Base-by-base conservation (phyloP, 30 jellyfish, hydroid and myxozoan genomes). In the Sanderia malayensis region DNA sequence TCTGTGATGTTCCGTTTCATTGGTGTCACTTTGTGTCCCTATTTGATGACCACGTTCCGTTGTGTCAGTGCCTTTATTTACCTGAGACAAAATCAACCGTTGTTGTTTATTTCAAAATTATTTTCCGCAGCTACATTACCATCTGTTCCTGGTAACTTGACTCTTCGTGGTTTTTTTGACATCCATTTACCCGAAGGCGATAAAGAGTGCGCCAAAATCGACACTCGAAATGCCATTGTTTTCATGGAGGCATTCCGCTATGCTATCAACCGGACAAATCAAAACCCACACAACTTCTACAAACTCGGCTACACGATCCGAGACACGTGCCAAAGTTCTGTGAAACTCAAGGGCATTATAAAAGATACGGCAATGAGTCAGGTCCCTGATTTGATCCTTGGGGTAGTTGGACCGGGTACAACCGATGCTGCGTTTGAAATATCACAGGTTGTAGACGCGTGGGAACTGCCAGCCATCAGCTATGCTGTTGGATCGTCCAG, bases 211-310 rank as follows among this genome's bases (percentile, higher is more conserved):
- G 95, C 89, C 21, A 73, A 63, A 28, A 44, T 84, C 15, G 82
- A 73, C 60, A 62, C 82, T 9, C 89, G 74, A 41, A 74, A 73
- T 34, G 95, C 79, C 19, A 46, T 73, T 17, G 19, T 68, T 17
- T 52, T 57, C 72, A 46, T 73, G 37, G 95, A 84, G 41, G 95
- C 95, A 7, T 67, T 84, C 37, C 84, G 95, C 22, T 84, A 73
- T 34, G 95, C 95, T 0, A 32, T 84, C 20, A 67, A 61, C 32
- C 52, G 22, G 28, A 44, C 58, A 0, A 65, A 74, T 74, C 68
- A 41, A 10, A 61, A 44, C 58, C 31, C 15, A 9, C 31, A 60
- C 31, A 46, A 67, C 28, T 18, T 11, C 1, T 76, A 61, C 72
- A 62, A 64, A 19, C 62, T 76, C 62, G 88, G 88, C 33, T 76